These are phyloP conservation scores for Plebejus anna DNA, from an alignment of 2,888 invertebrate species.

Conservation along the genomic window DNA sequence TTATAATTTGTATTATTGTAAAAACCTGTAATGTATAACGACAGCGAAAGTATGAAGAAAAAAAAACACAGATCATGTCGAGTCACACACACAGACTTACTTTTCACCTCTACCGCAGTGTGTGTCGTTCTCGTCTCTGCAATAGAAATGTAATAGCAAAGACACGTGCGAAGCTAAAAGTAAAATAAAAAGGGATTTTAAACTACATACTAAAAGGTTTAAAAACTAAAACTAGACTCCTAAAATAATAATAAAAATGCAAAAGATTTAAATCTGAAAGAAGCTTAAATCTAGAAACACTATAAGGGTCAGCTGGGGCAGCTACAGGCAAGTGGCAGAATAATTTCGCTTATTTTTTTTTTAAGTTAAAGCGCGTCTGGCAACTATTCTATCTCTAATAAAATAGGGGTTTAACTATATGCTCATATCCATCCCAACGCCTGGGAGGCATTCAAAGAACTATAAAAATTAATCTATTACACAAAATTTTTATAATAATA, in stretches of 20 bases:
- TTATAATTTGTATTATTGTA: background rate
- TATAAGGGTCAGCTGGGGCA: background rate
- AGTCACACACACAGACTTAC: conserved; percentile 38
- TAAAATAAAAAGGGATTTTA: conserved; percentile 10
- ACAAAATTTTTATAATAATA: background rate
- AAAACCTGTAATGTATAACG: conserved; percentile 1
- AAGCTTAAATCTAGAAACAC: background rate
- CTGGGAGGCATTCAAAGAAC: background rate
- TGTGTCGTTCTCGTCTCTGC: conserved; percentile 40
- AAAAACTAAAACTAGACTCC: conserved; percentile 5
- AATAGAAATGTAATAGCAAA: conserved; percentile 41
- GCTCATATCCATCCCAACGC: background rate
- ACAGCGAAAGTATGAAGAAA: background rate
- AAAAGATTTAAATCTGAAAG: background rate
- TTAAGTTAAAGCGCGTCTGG: background rate
- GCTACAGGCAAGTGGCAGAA: background rate
- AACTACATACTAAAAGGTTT: conserved; percentile 2
- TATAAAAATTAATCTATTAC: background rate
- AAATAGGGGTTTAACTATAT: background rate
- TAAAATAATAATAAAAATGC: background rate
- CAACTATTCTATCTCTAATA: background rate
- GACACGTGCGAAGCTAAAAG: conserved; percentile 39
- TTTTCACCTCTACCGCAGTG: conserved; percentile 39
- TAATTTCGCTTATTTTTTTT: background rate
- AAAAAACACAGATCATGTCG: background rate